These are phyloP conservation scores for Andrena haemorrhoa DNA, from an alignment of 2,888 invertebrate genomes.

Conservation along the genomic window DNA sequence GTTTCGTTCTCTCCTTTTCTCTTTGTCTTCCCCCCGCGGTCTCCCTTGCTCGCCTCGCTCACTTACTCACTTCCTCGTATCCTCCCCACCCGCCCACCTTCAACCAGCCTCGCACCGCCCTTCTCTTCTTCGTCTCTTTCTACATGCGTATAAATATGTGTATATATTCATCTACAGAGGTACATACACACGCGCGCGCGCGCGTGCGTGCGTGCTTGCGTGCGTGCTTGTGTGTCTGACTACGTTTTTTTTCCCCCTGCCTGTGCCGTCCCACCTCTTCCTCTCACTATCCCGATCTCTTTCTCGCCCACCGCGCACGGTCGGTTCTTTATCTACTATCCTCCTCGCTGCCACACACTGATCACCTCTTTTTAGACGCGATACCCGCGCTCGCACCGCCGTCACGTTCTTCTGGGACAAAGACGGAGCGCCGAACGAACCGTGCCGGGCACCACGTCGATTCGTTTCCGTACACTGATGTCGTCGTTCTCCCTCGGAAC, in stretches of 20 bases:
- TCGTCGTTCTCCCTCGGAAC: constrained; percentile 38
- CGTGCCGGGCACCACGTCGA: constrained; percentile 38
- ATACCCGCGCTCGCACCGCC: constrained; percentile 50
- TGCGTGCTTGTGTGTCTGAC: constrained; percentile 24
- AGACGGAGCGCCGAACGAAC: constrained; percentile 25
- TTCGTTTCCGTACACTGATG: constrained; percentile 35
- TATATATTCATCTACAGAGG: constrained; percentile 49
- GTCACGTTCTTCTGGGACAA: constrained; percentile 48
- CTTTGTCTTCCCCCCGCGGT: constrained; percentile 20
- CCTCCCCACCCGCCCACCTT: constrained; percentile 27
- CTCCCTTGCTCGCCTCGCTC: constrained; percentile 35
- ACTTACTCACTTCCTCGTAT: constrained; percentile 13
- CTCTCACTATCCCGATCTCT: constrained; percentile 45
- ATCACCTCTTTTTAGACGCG: constrained; percentile 50
- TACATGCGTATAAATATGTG: constrained; percentile 38
- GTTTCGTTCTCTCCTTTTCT: constrained; percentile 46
- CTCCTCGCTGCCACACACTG: constrained; percentile 36
- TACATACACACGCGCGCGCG: constrained; percentile 56
- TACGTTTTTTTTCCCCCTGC: constrained; percentile 27
- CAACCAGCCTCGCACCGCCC: constrained; percentile 45
- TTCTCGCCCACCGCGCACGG: constrained; percentile 14
- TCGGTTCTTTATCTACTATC: constrained; percentile 30
- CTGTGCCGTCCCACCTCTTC: constrained; percentile 46
- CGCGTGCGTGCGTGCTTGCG: constrained; percentile 43
- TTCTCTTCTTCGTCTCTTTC: constrained; percentile 46